Evolutionary conservation across 2,113 vertebrate species (phyloP), one percentile per base, ranked within the genome.

Genomic region (Todiramphus saurophagus): DNA sequence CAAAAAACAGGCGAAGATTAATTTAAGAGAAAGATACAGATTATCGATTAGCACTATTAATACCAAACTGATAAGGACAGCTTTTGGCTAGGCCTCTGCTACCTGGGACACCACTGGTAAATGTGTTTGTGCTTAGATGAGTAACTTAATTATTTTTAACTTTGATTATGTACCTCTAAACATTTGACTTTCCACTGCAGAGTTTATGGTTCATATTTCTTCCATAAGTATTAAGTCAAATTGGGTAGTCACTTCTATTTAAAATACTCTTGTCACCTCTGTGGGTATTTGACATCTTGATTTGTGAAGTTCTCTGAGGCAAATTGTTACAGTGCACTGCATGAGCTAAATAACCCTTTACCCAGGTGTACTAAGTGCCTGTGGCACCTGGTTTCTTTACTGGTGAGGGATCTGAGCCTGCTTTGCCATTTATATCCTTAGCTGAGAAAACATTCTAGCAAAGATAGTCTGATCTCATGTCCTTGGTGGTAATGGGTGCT

Each of bases 391-490:
- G 19, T 87, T 93, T 93, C 73, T 93, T 83, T 67, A 70, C 4
- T 84, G 74, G 48, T 76, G 62, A 79, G 53, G 41, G 44, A 94
- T 51, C 78, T 73, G 63, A 93, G 63, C 70, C 64, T 90, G 30
- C 74, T 63, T 90, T 90, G 85, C 83, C 44, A 5, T 90, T 94
- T 95, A 92, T 94, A 92, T 93, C 50, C 39, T 64, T 83, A 86
- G 53, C 58, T 94, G 75, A 88, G 92, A 88, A 95, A 88, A 85
- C 75, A 30, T 95, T 63, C 78, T 90, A 79, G 79, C 78, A 95
- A 90, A 94, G 94, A 95, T 80, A 90, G 51, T 88, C 75, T 68
- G 75, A 85, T 93, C 83, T 88, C 39, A 24, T 90, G 67, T 83
- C 62, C 88, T 88, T 88, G 70, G 44, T 94, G 79, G 72, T 83